Evolutionary conservation across 2,888 invertebrate species (phyloP), one percentile per base, ranked within the genome.

Genomic region (Tachina lurida): DNA sequence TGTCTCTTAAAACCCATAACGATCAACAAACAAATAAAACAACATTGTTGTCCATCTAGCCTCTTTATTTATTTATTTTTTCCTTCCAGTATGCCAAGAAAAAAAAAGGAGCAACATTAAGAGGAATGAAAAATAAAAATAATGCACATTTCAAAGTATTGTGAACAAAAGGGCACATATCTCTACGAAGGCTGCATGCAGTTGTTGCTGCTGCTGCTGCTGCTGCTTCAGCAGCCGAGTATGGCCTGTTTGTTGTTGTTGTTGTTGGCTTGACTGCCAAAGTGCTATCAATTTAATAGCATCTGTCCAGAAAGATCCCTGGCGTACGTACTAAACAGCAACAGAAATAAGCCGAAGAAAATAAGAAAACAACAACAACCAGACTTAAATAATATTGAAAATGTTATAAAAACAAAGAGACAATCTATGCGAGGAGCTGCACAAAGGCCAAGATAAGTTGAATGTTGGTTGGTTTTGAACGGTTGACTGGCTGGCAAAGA

Each of bases 271-370:
- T 76, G 65, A 73, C 79, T 75, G 87, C 85, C 81, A 86, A 71
- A 85, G 87, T 80, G 91, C 90, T 91, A 91, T 91, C 90, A 91
- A 90, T 91, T 91, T 91, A 91, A 91, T 91, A 91, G 91, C 91
- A 91, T 91, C 91, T 90, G 90, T 90, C 91, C 90, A 90, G 75
- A 41, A 31, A 79, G 76, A 83, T 84, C 80, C 62, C 81, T 81
- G 60, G 45, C 60, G 62, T 81, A 81, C 60, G 60, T 81, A 81
- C 68, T 43, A 71, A 47, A 63, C 45, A 52, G 60, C 39, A 68
- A 62, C 43, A 41, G 17, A 31, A 31, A 31, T 31, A 31, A 31
- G 31, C 31, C 31, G 17, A 74, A 49, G 15, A 78, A 52, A 49
- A 78, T n/a, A 2, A 31, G 9, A 54, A 39, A 41, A 8, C 15